Base-by-base conservation (phyloP, 2,888 invertebrate species). In the Halocaridina rubra region DNA sequence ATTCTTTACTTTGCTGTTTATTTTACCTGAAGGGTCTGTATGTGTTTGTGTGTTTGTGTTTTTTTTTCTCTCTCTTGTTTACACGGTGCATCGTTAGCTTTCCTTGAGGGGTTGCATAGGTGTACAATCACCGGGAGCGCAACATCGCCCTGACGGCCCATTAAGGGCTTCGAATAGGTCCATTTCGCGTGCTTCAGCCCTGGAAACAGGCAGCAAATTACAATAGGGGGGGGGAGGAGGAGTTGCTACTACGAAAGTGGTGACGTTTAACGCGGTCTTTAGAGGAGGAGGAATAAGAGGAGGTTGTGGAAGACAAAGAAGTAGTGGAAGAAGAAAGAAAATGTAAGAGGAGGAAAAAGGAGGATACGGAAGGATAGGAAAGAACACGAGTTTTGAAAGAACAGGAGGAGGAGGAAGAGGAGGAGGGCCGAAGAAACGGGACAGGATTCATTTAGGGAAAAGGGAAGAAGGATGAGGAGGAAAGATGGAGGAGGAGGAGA, bases 191-290 rank as follows among this genome's bases (percentile, higher is more conserved):
- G 32, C 33, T 39, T 64, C 74, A 74, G 72, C 22, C n/a, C 27
- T 61, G 72, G 80, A 74, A 80, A 72, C 72, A 61, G 80, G 72
- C 53, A 61, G 32, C 72, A 74, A 74, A 80, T 74, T 80, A 80
- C 57, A 80, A 59, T 30, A 33, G 74, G 16, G 59, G 29, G 27
- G 79, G 19, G 53, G 46, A 22, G 67, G 27, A 7, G 39, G 79
- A 30, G 33, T n/a, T n/a, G n/a, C n/a, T n/a, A n/a, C n/a, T n/a
- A n/a, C n/a, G n/a, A n/a, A n/a, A n/a, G n/a, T n/a, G n/a, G n/a
- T n/a, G n/a, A n/a, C n/a, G n/a, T n/a, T n/a, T n/a, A 30, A 46
- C 24, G 29, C 29, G 53, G 57, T 8, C 8, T 13, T 4, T 19
- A 7, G 29, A 19, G 16, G 27, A 19, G 30, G 8, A n/a, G 33